A percentile compares a stretch with the other conserved stretches of the same genome.
These are phyloP conservation scores for Protomyctophum bolini DNA, from an alignment of 2,113 vertebrate species.

Conservation along the genomic window DNA sequence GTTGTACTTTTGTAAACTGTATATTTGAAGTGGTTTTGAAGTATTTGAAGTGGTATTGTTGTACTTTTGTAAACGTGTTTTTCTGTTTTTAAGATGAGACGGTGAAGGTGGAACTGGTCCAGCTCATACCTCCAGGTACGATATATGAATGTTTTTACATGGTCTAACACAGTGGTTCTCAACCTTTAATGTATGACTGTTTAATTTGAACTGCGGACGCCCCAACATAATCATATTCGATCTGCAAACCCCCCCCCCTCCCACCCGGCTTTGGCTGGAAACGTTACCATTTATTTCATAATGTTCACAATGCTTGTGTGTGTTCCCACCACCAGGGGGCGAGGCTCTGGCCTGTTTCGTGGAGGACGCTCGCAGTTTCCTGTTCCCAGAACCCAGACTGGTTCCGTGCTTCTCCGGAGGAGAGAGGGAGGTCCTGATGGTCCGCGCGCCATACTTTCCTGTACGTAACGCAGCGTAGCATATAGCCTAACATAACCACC, in stretches of 20 bases:
- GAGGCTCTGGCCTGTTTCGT: conserved; percentile 78
- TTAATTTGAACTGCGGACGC: not conserved
- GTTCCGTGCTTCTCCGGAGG: conserved; percentile 70
- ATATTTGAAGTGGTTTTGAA: too few species aligned
- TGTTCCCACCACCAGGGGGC: conserved; percentile 52
- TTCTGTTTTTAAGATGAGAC: conserved; percentile 68
- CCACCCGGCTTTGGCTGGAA: too few species aligned
- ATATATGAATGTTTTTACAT: not conserved
- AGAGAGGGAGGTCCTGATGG: conserved; percentile 82
- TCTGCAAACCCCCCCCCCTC: too few species aligned
- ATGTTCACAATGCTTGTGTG: too few species aligned
- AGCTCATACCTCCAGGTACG: conserved; percentile 78
- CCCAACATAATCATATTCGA: too few species aligned
- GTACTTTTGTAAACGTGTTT: not conserved
- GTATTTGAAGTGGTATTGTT: too few species aligned
- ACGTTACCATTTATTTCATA: too few species aligned
- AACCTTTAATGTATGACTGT: not conserved
- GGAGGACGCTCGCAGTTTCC: conserved; percentile 77
- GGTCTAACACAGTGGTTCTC: not conserved
- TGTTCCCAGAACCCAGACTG: conserved; percentile 83
- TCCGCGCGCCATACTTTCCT: conserved; percentile 68
- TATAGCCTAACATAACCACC: too few species aligned
- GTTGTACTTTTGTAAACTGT: too few species aligned
- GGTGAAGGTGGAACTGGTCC: conserved; percentile 79
- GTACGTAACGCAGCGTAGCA: conserved; percentile 63